Evolutionary conservation across 2,888 invertebrate genomes (phyloP).

Genomic region (Calliopum simillimum): DNA sequence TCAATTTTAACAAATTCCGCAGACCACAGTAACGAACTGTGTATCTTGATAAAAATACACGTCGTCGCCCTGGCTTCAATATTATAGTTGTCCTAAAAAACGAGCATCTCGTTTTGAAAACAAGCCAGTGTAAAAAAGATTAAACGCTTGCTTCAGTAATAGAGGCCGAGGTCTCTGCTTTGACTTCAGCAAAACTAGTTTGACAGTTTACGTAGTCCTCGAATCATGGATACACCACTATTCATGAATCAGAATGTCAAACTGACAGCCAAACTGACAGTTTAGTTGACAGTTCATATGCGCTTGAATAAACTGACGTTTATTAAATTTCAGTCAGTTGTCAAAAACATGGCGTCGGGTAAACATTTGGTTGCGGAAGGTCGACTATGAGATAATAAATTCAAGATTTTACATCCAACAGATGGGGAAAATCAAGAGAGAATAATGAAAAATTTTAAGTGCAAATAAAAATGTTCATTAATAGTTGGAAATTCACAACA

Average conservation of each 20-base stretch:
- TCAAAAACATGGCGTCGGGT: slow-evolving; percentile 39
- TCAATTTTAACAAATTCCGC: too few species aligned
- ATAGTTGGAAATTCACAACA: neutral
- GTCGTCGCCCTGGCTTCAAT: too few species aligned
- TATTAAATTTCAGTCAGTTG: slow-evolving; percentile 33
- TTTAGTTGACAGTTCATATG: neutral
- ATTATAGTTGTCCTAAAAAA: too few species aligned
- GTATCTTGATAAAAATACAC: too few species aligned
- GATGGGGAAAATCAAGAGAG: neutral
- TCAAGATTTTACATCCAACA: neutral
- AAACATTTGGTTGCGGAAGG: slow-evolving; percentile 27
- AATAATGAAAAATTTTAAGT: neutral
- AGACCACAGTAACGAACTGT: too few species aligned
- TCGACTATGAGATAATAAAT: neutral
- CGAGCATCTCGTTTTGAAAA: too few species aligned
- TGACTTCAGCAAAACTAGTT: too few species aligned
- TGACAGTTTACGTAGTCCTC: too few species aligned
- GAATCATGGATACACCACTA: too few species aligned
- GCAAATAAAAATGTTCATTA: neutral
- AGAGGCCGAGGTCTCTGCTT: too few species aligned
- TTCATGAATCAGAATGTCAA: neutral
- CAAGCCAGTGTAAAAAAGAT: too few species aligned
- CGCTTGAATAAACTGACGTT: slow-evolving; percentile 13
- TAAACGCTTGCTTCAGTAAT: too few species aligned
- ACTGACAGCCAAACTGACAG: neutral